These are phyloP conservation scores for Nixonia krombeini DNA, from an alignment of 1,140 invertebrate genomes.

Conservation along the genomic window DNA sequence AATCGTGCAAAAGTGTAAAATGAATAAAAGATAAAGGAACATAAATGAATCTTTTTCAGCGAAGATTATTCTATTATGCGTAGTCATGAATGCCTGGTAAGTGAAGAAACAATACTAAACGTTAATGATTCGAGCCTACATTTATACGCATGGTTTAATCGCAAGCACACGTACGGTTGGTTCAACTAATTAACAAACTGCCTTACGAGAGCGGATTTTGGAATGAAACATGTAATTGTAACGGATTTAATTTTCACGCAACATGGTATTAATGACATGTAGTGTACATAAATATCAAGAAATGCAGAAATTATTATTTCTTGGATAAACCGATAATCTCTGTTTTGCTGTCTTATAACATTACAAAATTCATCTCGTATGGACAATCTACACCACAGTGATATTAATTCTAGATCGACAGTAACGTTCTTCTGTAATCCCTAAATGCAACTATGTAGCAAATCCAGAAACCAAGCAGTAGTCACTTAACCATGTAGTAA, in stretches of 20 bases:
- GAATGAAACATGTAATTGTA: constrained; percentile 12
- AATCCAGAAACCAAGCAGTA: constrained; percentile 45
- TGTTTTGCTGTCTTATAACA: background rate
- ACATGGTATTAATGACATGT: background rate
- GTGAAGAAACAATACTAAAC: constrained; percentile 8
- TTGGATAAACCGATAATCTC: background rate
- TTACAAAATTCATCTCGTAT: background rate
- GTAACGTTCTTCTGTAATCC: constrained; percentile 50
- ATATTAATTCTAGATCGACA: constrained; percentile 47
- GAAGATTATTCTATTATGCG: constrained; percentile 10
- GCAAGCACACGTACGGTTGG: constrained; percentile 38
- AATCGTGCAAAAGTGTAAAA: no score
- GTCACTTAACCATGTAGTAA: constrained; percentile 49
- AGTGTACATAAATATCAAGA: background rate
- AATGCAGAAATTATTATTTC: background rate
- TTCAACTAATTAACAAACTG: constrained; percentile 28
- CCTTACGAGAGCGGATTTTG: constrained; percentile 37
- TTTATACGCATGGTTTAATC: constrained; percentile 58
- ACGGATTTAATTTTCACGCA: background rate
- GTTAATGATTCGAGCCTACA: constrained; percentile 54
- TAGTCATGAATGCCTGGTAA: constrained; percentile 34
- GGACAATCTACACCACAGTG: constrained; percentile 26
- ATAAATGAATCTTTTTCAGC: constrained; percentile 22
- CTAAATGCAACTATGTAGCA: constrained; percentile 48
- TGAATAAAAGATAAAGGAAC: no score